Percentiles rank a stretch among this genome's conserved stretches.
Conservation (phyloP, 2,888 invertebrate species). For the Lepeophtheirus nordmannii region DNA sequence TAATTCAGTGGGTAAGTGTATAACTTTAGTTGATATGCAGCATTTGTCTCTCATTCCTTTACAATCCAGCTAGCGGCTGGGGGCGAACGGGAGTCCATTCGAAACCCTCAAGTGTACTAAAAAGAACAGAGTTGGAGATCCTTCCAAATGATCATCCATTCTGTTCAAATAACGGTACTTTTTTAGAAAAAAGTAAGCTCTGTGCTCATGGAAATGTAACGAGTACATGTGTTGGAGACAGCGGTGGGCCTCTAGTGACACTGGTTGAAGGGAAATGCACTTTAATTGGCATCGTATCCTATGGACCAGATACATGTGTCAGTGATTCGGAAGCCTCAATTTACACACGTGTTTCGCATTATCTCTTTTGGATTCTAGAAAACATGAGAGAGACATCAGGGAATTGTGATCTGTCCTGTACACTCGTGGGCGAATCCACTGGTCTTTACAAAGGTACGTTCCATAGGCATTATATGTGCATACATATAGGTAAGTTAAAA, state of each 20-base stretch:
- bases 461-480: too few relatives aligned
- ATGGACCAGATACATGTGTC: slow-evolving; percentile 1
- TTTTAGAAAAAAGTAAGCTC: neutral
- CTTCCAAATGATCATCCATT: neutral
- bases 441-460: too few relatives aligned
- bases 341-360: neutral
- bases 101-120: neutral
- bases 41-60: too few relatives aligned
- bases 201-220: neutral
- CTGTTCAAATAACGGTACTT: neutral
- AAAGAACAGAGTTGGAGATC: neutral
- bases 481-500: too few relatives aligned
- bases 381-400: neutral
- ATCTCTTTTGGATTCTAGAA: neutral
- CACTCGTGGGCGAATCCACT: too few relatives aligned
- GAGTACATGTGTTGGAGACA: neutral
- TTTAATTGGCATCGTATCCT: neutral
- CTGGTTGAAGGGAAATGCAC: neutral
- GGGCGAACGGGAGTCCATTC: neutral
- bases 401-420: neutral
- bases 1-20: too few relatives aligned
- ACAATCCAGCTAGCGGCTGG: neutral
- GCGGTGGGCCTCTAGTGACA: neutral
- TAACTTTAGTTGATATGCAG: too few relatives aligned
- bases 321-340: neutral